Base-by-base conservation (phyloP, 2,797 vertebrate species). In the Arnoldichthys spilopterus region DNA sequence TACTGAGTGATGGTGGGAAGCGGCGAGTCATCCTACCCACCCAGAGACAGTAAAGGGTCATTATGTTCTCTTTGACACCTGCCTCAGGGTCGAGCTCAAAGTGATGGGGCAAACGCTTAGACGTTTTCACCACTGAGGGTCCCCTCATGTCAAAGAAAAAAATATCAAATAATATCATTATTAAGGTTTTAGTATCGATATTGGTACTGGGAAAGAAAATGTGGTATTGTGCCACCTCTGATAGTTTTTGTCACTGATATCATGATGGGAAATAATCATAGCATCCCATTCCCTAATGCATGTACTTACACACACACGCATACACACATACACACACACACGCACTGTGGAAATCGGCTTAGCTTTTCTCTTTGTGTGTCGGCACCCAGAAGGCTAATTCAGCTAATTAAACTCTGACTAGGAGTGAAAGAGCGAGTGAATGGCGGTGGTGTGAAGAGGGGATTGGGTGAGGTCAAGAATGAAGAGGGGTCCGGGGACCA, bases 271-370 rank as follows among this genome's bases (percentile, higher is more conserved):
- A 67, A 16, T 0, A n/a, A 28, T 30, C 28, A 18, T 61, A 32
- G 28, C 5, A 8, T 32, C 13, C 32, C 20, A 49, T 37, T 45
- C 20, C 34, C 20, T 56, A 20, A 15, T 54, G 24, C 51, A 34
- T n/a, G n/a, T n/a, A n/a, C n/a, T n/a, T 51, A 75, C 30, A 45
- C 13, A 63, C 71, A 75, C 78, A 77, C 69, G 34, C 69, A 53
- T 59, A 77, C 80, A 82, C 74, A 88, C 59, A 49, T 64, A 75
- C 58, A 71, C 78, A 73, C 74, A 64, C 78, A 82, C 75, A 40
- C 56, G 34, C 54, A 76, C 84, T 20, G 82, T 88, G 86, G 30
- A 82, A 77, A 82, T 82, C 47, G 49, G 54, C 28, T 79, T 54
- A 56, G 56, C 26, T 37, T 37, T 22, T 58, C 32, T 67, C 9